These are phyloP conservation scores for Verasper variegatus DNA, from an alignment of 2,113 vertebrate species.

Conservation along the genomic window DNA sequence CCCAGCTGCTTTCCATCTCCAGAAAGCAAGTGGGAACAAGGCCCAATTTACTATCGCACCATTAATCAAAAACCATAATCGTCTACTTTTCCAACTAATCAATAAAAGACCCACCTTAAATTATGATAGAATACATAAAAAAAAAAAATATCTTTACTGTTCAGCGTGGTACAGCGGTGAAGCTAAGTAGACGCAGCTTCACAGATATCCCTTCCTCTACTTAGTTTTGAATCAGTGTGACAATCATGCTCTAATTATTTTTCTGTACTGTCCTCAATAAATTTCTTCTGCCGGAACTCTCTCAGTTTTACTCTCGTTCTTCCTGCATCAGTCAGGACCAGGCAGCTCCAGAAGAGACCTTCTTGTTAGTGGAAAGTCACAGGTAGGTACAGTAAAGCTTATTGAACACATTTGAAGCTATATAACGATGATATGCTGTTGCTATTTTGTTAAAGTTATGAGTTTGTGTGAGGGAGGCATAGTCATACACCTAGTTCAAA, in stretches of 20 bases:
- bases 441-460: neutral
- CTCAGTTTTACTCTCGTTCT: neutral
- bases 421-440: neutral
- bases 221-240: too few relatives aligned
- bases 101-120: too few relatives aligned
- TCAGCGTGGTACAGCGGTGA: too few relatives aligned
- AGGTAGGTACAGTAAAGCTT: slow-evolving; percentile 31
- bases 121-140: too few relatives aligned
- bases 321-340: neutral
- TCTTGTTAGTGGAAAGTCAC: neutral
- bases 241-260: neutral
- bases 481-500: neutral
- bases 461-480: neutral
- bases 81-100: too few relatives aligned
- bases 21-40: too few relatives aligned
- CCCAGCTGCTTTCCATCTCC: too few relatives aligned
- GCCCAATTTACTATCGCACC: too few relatives aligned
- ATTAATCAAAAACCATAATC: too few relatives aligned
- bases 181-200: too few relatives aligned
- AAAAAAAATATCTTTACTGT: too few relatives aligned
- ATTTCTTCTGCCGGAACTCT: neutral
- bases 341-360: slow-evolving; percentile 4
- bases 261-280: neutral
- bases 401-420: neutral
- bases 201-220: too few relatives aligned